phyloP scores from a whole-genome alignment of 2,888 invertebrate genomes.

The Heliconius sara region DNA sequence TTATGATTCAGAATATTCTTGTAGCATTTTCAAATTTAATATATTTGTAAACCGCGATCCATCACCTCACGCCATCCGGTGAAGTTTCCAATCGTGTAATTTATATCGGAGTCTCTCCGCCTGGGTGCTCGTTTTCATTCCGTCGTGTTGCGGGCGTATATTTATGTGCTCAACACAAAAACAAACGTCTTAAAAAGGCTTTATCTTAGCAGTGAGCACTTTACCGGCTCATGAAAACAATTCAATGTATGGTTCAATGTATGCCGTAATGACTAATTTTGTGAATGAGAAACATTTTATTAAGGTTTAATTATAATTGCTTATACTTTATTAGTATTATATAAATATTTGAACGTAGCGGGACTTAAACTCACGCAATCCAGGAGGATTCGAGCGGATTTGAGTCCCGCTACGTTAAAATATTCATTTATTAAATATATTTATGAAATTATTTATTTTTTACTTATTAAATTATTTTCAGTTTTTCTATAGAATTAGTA shows the following conservation, averaged over 20 bases:
- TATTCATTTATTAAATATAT: too few relatives aligned
- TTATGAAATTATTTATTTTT: too few relatives aligned
- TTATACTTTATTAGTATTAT: not conserved
- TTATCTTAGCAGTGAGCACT: constrained; percentile 7
- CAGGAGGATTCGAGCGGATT: too few relatives aligned
- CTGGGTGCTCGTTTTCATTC: constrained; percentile 15
- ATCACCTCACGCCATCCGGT: not conserved
- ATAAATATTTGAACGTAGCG: too few relatives aligned
- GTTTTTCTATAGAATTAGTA: too few relatives aligned
- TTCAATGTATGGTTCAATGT: not conserved
- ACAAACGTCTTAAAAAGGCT: constrained; percentile 18
- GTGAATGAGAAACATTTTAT: not conserved
- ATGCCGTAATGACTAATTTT: not conserved
- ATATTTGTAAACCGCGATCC: not conserved
- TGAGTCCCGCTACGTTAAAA: too few relatives aligned
- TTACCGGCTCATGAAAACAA: constrained; percentile 10
- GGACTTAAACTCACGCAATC: too few relatives aligned
- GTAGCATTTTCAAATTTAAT: not conserved
- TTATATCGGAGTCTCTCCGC: constrained; percentile 24
- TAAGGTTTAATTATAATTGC: not conserved
- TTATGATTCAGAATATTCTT: not conserved
- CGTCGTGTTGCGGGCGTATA: constrained; percentile 8
- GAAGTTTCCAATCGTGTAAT: constrained; percentile 20
- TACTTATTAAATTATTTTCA: too few relatives aligned
- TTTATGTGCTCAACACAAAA: constrained; percentile 7